Evolutionary conservation across 2,797 vertebrate genomes (phyloP).

Genomic region (Eupleurogrammus muticus): DNA sequence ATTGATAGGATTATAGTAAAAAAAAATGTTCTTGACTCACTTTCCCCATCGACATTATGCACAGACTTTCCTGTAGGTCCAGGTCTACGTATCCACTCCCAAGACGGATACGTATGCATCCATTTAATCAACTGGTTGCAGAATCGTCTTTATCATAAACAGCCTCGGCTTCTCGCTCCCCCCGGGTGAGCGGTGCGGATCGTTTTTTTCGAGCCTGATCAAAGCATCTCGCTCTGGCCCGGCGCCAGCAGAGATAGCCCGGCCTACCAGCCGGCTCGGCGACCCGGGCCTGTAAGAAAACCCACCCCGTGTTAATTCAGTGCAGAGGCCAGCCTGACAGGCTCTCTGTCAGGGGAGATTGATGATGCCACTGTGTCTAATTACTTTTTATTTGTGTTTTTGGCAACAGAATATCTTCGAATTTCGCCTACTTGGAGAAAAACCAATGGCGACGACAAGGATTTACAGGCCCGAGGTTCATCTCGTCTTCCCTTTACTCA

Average conservation of each 20-base stretch:
- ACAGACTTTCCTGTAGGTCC: constrained; percentile 2
- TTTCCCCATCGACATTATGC: constrained; percentile 30
- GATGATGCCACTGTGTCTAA: constrained; percentile 79
- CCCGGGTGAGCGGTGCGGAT: constrained; percentile 16
- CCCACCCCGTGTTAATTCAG: constrained; percentile 70
- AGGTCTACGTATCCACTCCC: constrained; percentile 27
- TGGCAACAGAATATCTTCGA: constrained; percentile 63
- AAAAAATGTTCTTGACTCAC: constrained; percentile 27
- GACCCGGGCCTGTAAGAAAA: constrained; percentile 29
- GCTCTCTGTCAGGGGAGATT: constrained; percentile 65
- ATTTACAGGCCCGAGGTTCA: constrained; percentile 60
- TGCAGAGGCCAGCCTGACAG: constrained; percentile 62
- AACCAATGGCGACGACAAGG: constrained; percentile 63
- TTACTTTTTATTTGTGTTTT: constrained; percentile 81
- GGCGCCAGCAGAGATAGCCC: constrained; percentile 54
- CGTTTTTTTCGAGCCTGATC: constrained; percentile 47
- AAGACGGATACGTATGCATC: constrained; percentile 38
- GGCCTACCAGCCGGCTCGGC: constrained; percentile 35
- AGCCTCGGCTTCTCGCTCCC: constrained; percentile 32
- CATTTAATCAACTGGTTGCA: constrained; percentile 58
- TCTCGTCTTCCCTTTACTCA: constrained; percentile 26
- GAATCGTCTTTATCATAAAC: constrained; percentile 64
- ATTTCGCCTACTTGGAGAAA: constrained; percentile 52
- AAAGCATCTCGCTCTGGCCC: constrained; percentile 49
- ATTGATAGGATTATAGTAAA: constrained; percentile 40